These are phyloP conservation scores for Drosophila neutralis DNA, from an alignment of 2,888 invertebrate species.

Conservation along the genomic window DNA sequence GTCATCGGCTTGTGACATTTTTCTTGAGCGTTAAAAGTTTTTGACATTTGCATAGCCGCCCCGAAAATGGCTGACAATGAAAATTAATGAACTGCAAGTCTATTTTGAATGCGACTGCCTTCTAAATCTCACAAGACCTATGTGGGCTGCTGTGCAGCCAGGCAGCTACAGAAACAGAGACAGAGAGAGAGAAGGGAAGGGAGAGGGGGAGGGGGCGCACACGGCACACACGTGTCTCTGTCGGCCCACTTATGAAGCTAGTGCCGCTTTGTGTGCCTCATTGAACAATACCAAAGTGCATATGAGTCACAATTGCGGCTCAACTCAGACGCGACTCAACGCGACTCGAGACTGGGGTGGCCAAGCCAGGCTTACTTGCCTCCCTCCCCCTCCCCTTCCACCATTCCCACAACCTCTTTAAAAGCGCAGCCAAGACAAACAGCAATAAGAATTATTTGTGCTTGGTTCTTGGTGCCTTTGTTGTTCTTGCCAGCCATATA, in stretches of 20 bases:
- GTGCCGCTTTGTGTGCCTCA: slow-evolving; percentile 53
- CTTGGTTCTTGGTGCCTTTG: slow-evolving; percentile 46
- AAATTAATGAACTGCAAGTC: slow-evolving; percentile 71
- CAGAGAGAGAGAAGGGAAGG: not conserved
- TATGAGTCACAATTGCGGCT: slow-evolving; percentile 55
- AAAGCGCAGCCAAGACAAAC: slow-evolving; percentile 46
- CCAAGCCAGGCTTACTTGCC: not conserved
- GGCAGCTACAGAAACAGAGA: not conserved
- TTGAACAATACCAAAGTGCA: slow-evolving; percentile 67
- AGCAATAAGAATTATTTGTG: slow-evolving; percentile 55
- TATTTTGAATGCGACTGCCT: slow-evolving; percentile 48
- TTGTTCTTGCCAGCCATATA: slow-evolving; percentile 55
- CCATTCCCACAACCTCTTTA: too few species aligned
- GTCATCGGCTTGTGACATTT: slow-evolving; percentile 66
- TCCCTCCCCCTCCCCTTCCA: not conserved
- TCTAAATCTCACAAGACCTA: slow-evolving; percentile 26
- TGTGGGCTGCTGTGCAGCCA: slow-evolving; percentile 46
- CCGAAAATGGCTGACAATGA: slow-evolving; percentile 66
- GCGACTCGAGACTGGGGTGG: slow-evolving; percentile 21
- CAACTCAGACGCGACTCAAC: slow-evolving; percentile 11
- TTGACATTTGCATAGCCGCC: slow-evolving; percentile 68
- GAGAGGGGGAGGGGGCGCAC: not conserved
- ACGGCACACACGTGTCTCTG: slow-evolving; percentile 46
- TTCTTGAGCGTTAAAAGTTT: slow-evolving; percentile 59
- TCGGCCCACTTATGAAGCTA: slow-evolving; percentile 56